Evolutionary conservation across 1,140 invertebrate genomes (phyloP).

Genomic region (Helicorthomorpha holstii): DNA sequence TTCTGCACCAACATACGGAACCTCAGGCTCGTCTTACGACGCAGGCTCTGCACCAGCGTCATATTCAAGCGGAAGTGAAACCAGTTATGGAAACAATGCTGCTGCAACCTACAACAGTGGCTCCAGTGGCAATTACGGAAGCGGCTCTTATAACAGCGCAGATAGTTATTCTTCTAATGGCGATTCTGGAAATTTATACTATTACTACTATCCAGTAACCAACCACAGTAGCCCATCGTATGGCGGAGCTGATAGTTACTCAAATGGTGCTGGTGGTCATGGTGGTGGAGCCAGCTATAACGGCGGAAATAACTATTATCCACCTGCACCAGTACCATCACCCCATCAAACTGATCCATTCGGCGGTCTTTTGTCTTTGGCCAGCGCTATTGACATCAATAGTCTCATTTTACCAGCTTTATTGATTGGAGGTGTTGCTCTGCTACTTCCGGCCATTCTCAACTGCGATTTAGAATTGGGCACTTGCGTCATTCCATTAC

Average conservation of each 20-base stretch:
- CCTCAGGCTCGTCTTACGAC: neutral
- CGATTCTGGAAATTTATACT: slow-evolving; percentile 5
- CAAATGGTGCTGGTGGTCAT: neutral
- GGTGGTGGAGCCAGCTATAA: neutral
- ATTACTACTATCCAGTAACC: slow-evolving; percentile 8
- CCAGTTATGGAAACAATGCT: neutral
- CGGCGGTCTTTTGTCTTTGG: neutral
- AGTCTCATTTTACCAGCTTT: slow-evolving; percentile 3
- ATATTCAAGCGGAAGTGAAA: neutral
- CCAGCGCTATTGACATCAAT: slow-evolving; percentile 3
- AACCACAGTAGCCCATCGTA: neutral
- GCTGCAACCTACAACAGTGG: neutral
- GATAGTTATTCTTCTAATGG: neutral
- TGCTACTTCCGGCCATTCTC: slow-evolving; percentile 4
- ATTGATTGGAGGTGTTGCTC: slow-evolving; percentile 1
- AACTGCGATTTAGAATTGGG: slow-evolving; percentile 2
- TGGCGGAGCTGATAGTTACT: neutral
- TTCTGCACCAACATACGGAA: neutral
- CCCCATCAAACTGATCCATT: neutral
- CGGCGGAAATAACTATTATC: neutral
- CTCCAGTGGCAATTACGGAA: neutral
- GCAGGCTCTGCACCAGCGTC: neutral
- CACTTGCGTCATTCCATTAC: slow-evolving; percentile 4
- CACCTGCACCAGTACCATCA: neutral
- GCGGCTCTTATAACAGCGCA: neutral